Base-by-base conservation (phyloP, 2,113 vertebrate genomes). In the Ameiurus melas region DNA sequence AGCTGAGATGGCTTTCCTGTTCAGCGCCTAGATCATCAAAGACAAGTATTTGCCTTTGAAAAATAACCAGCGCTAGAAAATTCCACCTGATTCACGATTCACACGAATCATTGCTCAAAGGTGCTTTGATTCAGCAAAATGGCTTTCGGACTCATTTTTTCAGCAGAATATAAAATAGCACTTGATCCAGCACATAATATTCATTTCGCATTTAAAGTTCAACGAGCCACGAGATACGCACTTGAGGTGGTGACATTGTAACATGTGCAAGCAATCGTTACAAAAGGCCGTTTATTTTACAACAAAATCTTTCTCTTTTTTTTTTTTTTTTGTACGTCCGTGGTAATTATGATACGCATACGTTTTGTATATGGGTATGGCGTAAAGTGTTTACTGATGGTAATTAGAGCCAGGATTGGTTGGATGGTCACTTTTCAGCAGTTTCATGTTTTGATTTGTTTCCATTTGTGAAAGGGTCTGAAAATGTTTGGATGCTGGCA, bases 361-460 rank as follows among this genome's bases (percentile, higher is more conserved):
- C 3, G 64, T 13, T 1, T 30, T 36, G 70, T 39, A 19, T 71
- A 20, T 39, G 33, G 17, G 33, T 68, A 14, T 39, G 33, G 36
- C 39, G 33, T 33, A 16, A 70, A 39, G 73, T 27, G 22, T 77
- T 51, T n/a, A 47, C 16, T 51, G 20, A 78, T 14, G 2, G 4
- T 78, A 14, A 27, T 53, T n/a, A 22, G 33, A 9, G 14, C 47
- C 36, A 75, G 73, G 7, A 66, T 10, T 73, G 16, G 33, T 51
- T 36, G 77, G 78, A 81, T 55, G 62, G 16, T 87, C 78, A 87
- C 62, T 87, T 82, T 82, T 87, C 86, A 81, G 47, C 86, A n/a
- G 2, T 58, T 85, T 60, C 0, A 4, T 47, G 33, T 55, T 83
- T 22, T 12, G 10, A 64, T 85, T 33, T 71, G 19, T 71, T 85